Conservation (phyloP, 2,888 invertebrate species). For the Hermodice carunculata region DNA sequence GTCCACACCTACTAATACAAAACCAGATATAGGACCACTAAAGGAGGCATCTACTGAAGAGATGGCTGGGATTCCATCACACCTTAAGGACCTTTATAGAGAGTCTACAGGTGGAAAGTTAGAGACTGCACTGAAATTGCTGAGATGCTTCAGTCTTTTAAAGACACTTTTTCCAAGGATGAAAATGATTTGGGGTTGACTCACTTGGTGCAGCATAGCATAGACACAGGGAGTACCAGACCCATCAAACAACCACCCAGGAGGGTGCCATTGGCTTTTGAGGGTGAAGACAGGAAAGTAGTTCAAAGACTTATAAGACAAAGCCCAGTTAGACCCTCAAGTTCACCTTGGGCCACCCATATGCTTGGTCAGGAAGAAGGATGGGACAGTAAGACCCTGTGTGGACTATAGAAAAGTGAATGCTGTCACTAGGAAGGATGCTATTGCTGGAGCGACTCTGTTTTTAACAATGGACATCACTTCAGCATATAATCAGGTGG, state of each 20-base stretch:
- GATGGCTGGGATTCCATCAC: too few relatives aligned
- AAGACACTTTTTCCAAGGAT: too few relatives aligned
- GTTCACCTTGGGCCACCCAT: conserved; percentile 3
- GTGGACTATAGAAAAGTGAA: conserved; percentile 39
- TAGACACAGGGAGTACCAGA: neutral
- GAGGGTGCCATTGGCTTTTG: neutral
- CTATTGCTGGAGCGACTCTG: conserved; percentile 27
- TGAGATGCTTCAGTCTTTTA: too few relatives aligned
- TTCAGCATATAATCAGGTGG: conserved; percentile 10
- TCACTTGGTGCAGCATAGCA: neutral
- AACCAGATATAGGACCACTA: too few relatives aligned
- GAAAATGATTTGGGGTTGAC: conserved; percentile 5
- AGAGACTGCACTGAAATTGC: too few relatives aligned
- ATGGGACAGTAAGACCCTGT: conserved; percentile 34
- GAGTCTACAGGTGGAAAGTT: too few relatives aligned
- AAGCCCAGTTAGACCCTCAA: neutral
- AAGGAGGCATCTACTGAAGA: too few relatives aligned
- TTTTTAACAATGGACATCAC: conserved; percentile 36
- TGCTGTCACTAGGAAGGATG: conserved; percentile 14
- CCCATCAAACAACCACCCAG: neutral
- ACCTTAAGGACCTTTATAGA: too few relatives aligned
- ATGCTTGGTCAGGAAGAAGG: neutral
- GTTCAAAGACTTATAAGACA: neutral
- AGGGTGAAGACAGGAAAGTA: neutral
- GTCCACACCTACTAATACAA: too few relatives aligned